Evolutionary conservation across 1,140 invertebrate genomes (phyloP).

Genomic region (Meloidogyne exigua): DNA sequence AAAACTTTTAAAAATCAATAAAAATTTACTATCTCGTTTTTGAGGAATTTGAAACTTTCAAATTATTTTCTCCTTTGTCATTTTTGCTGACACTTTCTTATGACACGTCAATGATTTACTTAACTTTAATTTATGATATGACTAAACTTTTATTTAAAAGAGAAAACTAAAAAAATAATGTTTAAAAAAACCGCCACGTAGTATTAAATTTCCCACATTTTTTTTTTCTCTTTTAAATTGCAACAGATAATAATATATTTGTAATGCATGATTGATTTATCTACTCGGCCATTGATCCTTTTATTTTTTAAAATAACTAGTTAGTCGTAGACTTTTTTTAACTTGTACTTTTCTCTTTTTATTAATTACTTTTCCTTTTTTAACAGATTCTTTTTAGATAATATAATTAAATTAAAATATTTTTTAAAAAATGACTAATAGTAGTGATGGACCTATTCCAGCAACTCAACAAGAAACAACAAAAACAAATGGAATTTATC

Average conservation of each 20-base stretch:
- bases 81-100: neutral
- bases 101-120: neutral
- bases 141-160: neutral
- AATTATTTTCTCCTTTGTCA: neutral
- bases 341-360: neutral
- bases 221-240: neutral
- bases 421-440: neutral
- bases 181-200: neutral
- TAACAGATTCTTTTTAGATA: neutral
- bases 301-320: too few relatives aligned
- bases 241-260: neutral
- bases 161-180: neutral
- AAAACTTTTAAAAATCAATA: too few relatives aligned
- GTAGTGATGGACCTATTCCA: neutral
- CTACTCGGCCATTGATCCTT: neutral
- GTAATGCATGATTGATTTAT: neutral
- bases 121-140: neutral
- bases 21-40: too few relatives aligned
- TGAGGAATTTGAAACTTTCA: neutral
- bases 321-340: too few relatives aligned
- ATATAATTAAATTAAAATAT: neutral
- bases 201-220: neutral
- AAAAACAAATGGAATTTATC: neutral
- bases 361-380: neutral
- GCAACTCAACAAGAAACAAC: neutral